Evolutionary conservation across 2,113 vertebrate species (phyloP).

Genomic region (Actenoides hombroni): DNA sequence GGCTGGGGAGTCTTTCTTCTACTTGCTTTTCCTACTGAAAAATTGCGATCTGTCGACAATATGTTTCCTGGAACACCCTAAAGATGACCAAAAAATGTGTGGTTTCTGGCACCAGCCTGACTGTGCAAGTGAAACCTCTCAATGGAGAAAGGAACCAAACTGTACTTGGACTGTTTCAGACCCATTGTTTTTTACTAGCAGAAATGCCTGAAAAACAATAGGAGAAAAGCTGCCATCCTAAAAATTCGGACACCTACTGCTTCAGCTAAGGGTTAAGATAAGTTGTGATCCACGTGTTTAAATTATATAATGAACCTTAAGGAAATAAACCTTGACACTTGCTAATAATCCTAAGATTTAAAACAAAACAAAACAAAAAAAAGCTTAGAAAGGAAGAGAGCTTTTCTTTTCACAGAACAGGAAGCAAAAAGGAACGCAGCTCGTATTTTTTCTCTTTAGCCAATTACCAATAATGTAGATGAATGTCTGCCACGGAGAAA

Average conservation of each 20-base stretch:
- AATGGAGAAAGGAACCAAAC: constrained; percentile 5
- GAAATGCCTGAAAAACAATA: constrained; percentile 31
- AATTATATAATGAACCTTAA: not conserved
- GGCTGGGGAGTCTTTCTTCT: not conserved
- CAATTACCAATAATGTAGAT: constrained; percentile 4
- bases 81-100: constrained; percentile 53
- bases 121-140: constrained; percentile 17
- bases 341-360: not conserved
- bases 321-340: not conserved
- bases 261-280: constrained; percentile 3
- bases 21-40: constrained; percentile 21
- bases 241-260: constrained; percentile 1
- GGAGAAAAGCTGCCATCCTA: not conserved
- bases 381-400: not conserved
- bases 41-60: constrained; percentile 14
- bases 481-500: not conserved
- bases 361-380: not conserved
- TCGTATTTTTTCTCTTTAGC: constrained; percentile 4
- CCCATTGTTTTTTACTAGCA: constrained; percentile 20
- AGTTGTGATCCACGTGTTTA: not conserved
- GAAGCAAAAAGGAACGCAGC: not conserved
- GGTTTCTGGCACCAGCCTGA: constrained; percentile 44
- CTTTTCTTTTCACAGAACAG: not conserved
- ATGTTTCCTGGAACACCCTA: constrained; percentile 58
- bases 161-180: constrained; percentile 8